Evolutionary conservation across 2,113 vertebrate species (phyloP).

Genomic region (Rhabdomys dilectus): DNA sequence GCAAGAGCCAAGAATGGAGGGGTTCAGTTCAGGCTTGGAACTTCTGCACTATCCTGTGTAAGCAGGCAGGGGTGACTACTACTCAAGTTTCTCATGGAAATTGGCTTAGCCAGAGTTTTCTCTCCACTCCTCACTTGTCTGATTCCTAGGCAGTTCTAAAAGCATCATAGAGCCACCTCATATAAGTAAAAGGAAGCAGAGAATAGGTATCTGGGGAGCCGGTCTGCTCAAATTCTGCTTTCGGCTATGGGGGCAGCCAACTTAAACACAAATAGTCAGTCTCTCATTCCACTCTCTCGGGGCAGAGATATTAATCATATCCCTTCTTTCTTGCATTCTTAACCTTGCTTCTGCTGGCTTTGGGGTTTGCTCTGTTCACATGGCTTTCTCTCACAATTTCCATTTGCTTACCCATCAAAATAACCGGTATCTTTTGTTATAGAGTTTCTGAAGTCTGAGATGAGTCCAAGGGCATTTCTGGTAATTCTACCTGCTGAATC

Average conservation of each 20-base stretch:
- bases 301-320: background rate
- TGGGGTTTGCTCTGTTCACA: background rate
- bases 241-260: background rate
- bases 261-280: constrained; percentile 22
- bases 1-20: background rate
- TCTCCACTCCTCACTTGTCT: background rate
- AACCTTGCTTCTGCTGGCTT: background rate
- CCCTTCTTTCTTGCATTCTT: background rate
- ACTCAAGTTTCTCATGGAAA: background rate
- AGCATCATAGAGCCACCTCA: background rate
- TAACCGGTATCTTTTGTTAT: background rate
- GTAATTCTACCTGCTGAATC: background rate
- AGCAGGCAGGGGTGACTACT: background rate
- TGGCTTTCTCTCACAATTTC: background rate
- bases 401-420: background rate
- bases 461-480: background rate
- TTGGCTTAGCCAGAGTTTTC: background rate
- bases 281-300: background rate
- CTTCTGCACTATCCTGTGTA: background rate
- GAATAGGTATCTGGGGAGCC: background rate
- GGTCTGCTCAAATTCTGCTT: background rate
- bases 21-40: background rate
- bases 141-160: background rate
- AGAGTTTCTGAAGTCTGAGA: background rate
- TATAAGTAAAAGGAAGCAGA: background rate